Base-by-base conservation (phyloP, 2,888 invertebrate species). In the Lithophane semibrunnea region DNA sequence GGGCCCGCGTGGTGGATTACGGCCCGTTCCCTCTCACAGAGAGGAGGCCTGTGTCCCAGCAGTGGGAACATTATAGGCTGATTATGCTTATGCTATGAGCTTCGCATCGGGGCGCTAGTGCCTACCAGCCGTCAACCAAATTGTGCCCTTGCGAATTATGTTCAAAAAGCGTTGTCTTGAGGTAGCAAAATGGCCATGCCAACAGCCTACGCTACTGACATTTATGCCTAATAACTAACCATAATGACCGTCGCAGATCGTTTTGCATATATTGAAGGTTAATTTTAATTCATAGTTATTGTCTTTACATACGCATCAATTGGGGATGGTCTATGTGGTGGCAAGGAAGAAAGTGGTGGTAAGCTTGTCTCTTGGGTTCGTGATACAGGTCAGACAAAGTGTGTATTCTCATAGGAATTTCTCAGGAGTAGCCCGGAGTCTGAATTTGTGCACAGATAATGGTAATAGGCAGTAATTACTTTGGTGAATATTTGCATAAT, bases 201-300 rank as follows among this genome's bases (percentile, higher is more conserved):
- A 5, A 44, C 9, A 44, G 58, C 42, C 21, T 56, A 49, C 7
- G n/a, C 21, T 52, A 29, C 54, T 49, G 24, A 29, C 29, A 56
- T 52, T 67, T 49, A 79, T 21, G 49, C 44, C 24, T 37, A 44
- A 58, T n/a, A 82, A 42, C 9, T 54, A 29, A 29, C 16, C 68
- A 24, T 64, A 58, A 64, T 68, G 37, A 47, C 52, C 52, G 21
- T 47, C n/a, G 8, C 18, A 47, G 12, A 58, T 47, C 44, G 37
- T 42, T 78, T 78, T 58, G 64, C 47, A 64, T 60, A 68, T 64
- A 68, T 37, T 13, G 24, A 78, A 78, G 67, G 56, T 83, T 29
- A 24, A 37, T 74, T 64, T 60, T 29, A 56, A 61, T 58, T 47
- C 12, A 29, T 44, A n/a, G 47, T 66, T 4, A 60, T 66, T 75